Evolutionary conservation across 2,797 vertebrate genomes (phyloP).

Genomic region (Anisognathus igniventris): DNA sequence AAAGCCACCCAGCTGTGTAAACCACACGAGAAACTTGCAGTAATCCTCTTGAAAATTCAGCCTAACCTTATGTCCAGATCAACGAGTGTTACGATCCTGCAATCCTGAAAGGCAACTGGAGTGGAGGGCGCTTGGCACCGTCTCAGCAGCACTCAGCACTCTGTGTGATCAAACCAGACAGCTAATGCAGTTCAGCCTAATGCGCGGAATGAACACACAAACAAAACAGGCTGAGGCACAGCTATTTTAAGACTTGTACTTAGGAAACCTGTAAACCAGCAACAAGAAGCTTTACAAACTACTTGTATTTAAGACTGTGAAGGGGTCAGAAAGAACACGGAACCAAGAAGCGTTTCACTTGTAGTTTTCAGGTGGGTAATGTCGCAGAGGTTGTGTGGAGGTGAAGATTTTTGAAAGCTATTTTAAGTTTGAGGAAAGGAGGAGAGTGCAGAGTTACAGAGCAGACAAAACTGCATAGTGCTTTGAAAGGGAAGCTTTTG

Average conservation of each 20-base stretch:
- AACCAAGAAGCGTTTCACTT: not conserved
- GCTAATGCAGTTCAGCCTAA: conserved; percentile 3
- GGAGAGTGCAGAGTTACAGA: not conserved
- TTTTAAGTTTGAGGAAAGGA: not conserved
- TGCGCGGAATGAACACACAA: not conserved
- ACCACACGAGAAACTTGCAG: not conserved
- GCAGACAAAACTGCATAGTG: not conserved
- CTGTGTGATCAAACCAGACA: not conserved
- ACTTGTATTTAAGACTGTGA: not conserved
- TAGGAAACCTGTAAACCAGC: not conserved
- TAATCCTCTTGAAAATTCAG: not conserved
- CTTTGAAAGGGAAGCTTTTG: not conserved
- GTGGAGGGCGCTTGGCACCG: not conserved
- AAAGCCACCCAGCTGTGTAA: not conserved
- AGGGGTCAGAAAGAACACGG: not conserved
- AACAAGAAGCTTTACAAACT: not conserved
- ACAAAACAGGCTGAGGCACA: conserved; percentile 7
- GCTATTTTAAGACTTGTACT: conserved; percentile 34
- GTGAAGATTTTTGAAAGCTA: not conserved
- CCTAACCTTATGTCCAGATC: not conserved
- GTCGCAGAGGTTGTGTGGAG: not conserved
- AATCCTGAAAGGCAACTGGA: not conserved
- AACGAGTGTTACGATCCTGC: not conserved
- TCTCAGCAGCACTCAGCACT: not conserved
- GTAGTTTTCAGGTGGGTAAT: not conserved